These are phyloP conservation scores for Carollia perspicillata DNA, from an alignment of 2,113 vertebrate genomes.

Conservation along the genomic window DNA sequence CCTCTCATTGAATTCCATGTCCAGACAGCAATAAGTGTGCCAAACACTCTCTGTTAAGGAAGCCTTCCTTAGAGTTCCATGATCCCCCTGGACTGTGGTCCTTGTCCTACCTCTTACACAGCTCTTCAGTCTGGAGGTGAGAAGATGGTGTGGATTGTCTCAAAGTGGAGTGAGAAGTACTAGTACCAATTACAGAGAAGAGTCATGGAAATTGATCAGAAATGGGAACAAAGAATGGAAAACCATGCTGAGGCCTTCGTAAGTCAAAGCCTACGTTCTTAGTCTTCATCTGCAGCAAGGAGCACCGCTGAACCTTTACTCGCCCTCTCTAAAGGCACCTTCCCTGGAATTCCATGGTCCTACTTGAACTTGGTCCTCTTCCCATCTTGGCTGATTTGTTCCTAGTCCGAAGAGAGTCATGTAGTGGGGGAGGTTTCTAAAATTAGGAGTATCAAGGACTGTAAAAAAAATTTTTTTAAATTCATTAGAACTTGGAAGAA, in stretches of 20 bases:
- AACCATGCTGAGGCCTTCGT: not conserved
- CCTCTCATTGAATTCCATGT: not conserved
- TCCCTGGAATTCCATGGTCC: not conserved
- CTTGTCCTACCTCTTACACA: not conserved
- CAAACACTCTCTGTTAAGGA: not conserved
- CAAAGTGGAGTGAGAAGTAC: not conserved
- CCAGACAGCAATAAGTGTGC: not conserved
- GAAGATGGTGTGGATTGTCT: not conserved
- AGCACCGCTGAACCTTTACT: not conserved
- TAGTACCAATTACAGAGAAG: not conserved
- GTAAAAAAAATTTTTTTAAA: not conserved
- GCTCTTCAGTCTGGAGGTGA: not conserved
- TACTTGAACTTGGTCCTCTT: not conserved
- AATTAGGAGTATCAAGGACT: not conserved
- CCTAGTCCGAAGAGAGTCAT: not conserved
- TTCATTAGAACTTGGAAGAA: not conserved
- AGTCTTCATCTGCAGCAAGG: not conserved
- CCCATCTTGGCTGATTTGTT: not conserved
- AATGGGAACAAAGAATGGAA: not conserved
- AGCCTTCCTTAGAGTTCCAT: not conserved
- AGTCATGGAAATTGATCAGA: not conserved
- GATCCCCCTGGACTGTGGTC: not conserved
- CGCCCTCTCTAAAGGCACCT: not conserved
- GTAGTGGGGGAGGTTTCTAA: not conserved
- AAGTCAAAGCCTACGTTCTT: not conserved